Percentiles rank a stretch among this genome's conserved stretches.
Evolutionary conservation across 2,888 invertebrate genomes (phyloP).

Genomic region (Drosophila flavopinicola): DNA sequence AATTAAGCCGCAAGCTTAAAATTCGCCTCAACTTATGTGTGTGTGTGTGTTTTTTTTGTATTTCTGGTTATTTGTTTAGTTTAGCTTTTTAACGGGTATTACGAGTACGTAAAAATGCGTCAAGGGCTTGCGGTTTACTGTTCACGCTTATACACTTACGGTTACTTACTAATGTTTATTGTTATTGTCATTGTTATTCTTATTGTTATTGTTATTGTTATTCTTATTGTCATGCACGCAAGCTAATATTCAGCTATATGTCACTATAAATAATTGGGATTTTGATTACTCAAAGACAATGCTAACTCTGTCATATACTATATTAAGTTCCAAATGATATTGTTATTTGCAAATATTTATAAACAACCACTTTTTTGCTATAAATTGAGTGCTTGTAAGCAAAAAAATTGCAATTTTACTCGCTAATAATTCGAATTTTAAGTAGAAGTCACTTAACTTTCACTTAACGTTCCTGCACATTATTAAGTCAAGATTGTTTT

Average conservation of each 20-base stretch:
- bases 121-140: slow-evolving; percentile 20
- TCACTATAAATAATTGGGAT: too few relatives aligned
- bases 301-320: too few relatives aligned
- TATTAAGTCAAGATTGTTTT: not conserved
- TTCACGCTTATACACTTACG: not conserved
- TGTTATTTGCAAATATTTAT: too few relatives aligned
- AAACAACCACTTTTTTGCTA: too few relatives aligned
- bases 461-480: too few relatives aligned
- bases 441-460: too few relatives aligned
- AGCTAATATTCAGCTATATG: too few relatives aligned
- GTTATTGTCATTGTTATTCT: not conserved
- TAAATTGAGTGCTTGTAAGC: too few relatives aligned
- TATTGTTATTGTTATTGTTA: not conserved
- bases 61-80: not conserved
- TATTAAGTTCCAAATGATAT: too few relatives aligned
- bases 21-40: slow-evolving; percentile 13
- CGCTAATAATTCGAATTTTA: too few relatives aligned
- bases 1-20: slow-evolving; percentile 68
- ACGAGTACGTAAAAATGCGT: slow-evolving; percentile 7
- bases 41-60: not conserved
- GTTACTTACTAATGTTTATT: not conserved
- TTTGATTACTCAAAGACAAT: too few relatives aligned
- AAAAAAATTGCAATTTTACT: too few relatives aligned
- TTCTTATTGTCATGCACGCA: not conserved
- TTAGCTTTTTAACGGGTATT: not conserved